A percentile compares a stretch with the other conserved stretches of the same genome.
Evolutionary conservation across 2,888 invertebrate species (phyloP).

Genomic region (Drosophila lutescens): DNA sequence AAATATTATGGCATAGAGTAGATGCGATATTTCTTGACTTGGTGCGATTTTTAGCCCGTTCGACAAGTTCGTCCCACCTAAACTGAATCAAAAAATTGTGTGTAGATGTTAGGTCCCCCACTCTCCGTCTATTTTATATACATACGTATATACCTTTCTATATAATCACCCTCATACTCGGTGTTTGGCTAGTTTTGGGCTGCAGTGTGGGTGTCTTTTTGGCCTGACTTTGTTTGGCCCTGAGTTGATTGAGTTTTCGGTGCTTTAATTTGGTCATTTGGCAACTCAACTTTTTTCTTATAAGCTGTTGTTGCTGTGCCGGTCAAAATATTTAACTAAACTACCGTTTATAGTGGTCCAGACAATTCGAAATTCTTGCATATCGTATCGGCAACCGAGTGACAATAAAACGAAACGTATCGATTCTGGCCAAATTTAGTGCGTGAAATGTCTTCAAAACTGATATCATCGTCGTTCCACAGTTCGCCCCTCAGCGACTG

Average conservation of each 20-base stretch:
- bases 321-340: constrained; percentile 51
- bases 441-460: constrained; percentile 80
- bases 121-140: neutral
- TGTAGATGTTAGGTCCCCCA: constrained; percentile 52
- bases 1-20: constrained; percentile 39
- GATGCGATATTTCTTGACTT: constrained; percentile 67
- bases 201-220: constrained; percentile 61
- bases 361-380: constrained; percentile 30
- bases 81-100: constrained; percentile 56
- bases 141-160: constrained; percentile 4
- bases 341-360: constrained; percentile 46
- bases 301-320: constrained; percentile 28
- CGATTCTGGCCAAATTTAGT: constrained; percentile 67
- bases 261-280: constrained; percentile 60
- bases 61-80: constrained; percentile 76
- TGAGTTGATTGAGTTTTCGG: constrained; percentile 61
- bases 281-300: constrained; percentile 48
- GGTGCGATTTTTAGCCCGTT: constrained; percentile 72
- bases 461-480: constrained; percentile 83
- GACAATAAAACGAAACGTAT: constrained; percentile 48
- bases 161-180: constrained; percentile 20
- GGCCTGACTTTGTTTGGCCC: constrained; percentile 49
- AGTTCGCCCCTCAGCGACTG: constrained; percentile 80
- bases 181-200: constrained; percentile 53
- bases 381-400: constrained; percentile 45